Evolutionary conservation across 2,113 vertebrate genomes (phyloP).

Genomic region (Nyctibius bracteatus): DNA sequence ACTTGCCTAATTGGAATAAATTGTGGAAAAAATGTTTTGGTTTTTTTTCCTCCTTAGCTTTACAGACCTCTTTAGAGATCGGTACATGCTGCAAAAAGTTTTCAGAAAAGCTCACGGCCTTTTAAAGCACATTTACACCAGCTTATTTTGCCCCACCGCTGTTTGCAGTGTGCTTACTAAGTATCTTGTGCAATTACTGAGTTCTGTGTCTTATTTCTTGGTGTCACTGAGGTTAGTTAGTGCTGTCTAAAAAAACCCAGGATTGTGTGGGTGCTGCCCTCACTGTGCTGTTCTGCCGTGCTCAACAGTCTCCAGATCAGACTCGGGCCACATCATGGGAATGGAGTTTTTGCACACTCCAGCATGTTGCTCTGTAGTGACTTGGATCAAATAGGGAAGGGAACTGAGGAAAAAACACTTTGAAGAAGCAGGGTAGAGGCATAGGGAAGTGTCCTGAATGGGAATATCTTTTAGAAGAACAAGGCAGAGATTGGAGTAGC

Average conservation of each 20-base stretch:
- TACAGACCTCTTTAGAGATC: neutral
- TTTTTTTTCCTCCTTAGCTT: neutral
- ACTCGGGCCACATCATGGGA: rapidly evolving
- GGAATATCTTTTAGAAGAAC: neutral
- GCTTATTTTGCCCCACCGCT: neutral
- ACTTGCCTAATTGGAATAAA: neutral
- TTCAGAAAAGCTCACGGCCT: neutral
- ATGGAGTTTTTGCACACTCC: rapidly evolving
- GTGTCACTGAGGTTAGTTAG: neutral
- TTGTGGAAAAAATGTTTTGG: neutral
- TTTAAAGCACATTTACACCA: neutral
- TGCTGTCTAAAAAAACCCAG: neutral
- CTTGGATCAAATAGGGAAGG: no score
- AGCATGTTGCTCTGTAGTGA: neutral
- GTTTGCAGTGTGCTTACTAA: neutral
- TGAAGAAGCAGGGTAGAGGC: neutral
- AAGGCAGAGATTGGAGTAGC: neutral
- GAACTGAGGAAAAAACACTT: neutral
- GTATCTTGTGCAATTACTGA: neutral
- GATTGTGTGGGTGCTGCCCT: neutral
- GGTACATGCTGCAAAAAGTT: neutral
- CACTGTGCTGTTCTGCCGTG: rapidly evolving
- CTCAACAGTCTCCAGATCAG: neutral
- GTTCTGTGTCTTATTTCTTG: neutral
- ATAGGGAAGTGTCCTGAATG: neutral